Evolutionary conservation across 2,113 vertebrate species (phyloP), one percentile per base, ranked within the genome.

Genomic region (Trogon surrucura): DNA sequence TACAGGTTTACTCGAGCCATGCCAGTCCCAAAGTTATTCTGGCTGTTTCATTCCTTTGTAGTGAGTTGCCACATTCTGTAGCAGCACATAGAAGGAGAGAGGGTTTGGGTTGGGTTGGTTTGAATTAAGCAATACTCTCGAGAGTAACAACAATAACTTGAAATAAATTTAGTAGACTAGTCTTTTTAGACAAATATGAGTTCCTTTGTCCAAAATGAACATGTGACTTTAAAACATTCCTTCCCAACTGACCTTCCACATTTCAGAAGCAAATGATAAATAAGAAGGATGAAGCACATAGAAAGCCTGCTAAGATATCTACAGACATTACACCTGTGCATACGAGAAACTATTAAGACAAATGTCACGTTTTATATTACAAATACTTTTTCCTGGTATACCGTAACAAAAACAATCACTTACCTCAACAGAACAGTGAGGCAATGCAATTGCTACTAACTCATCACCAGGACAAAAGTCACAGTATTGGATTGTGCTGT

Each of bases 341-440:
- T 27, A 87, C 10, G 71, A 62, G 18, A 85, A 87, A 41, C 19
- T 48, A 44, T 20, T 22, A 54, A 38, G 21, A 60, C 14, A 67
- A 64, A 61, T 10, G 14, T 12, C 62, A 30, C 3, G 54, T 29
- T 72, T 77, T 69, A 10, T 32, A 62, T 51, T 80, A 45, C 34
- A 87, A 83, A 13, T 6, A 85, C 22, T 11, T 13, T 66, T 80
- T 23, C 0, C 0, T 27, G 34, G 15, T 64, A 87, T 48, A 75
- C 14, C 36, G 17, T 29, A 89, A 53, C 13, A 86, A 79, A 65
- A 21, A 19, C 5, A 72, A 80, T 41, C 44, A 88, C 98, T 97
- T 96, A 99, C 99, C 99, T 99, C 99, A 80, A 99, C 98, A 60
- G 98, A 98, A 67, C 98, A 99, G 87, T 99, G 99, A 45, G 99